Conservation (phyloP, 2,888 invertebrate species). For the Pachymerium ferrugineum region DNA sequence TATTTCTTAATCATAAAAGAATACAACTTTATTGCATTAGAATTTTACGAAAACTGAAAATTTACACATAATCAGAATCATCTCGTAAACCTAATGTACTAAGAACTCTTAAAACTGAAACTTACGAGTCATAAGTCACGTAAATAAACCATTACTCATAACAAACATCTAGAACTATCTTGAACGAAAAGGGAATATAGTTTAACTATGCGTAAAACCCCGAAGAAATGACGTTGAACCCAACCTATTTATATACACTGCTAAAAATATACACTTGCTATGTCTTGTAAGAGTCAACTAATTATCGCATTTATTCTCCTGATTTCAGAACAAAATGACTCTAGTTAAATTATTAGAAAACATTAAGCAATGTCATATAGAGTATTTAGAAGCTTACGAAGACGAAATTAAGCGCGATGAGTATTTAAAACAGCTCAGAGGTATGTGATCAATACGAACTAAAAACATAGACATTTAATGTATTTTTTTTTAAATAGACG, state of each 20-base stretch:
- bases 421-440: neutral
- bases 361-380: neutral
- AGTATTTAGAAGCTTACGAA: neutral
- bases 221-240: too few species aligned
- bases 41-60: too few species aligned
- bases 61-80: too few species aligned
- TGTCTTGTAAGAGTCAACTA: neutral
- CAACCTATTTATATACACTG: neutral
- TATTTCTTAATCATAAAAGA: neutral
- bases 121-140: too few species aligned
- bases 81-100: too few species aligned
- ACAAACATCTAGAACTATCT: too few species aligned
- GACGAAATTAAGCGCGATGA: neutral
- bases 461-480: neutral
- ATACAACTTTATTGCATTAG: too few species aligned
- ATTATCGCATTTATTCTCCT: neutral
- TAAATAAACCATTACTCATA: too few species aligned
- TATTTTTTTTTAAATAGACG: slow-evolving; percentile 3
- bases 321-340: neutral
- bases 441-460: neutral
- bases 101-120: too few species aligned
- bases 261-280: neutral
- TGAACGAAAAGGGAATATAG: too few species aligned
- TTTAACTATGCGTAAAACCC: too few species aligned
- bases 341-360: neutral